These are phyloP conservation scores for Proteles cristata DNA, from an alignment of 2,113 vertebrate species.

Conservation along the genomic window DNA sequence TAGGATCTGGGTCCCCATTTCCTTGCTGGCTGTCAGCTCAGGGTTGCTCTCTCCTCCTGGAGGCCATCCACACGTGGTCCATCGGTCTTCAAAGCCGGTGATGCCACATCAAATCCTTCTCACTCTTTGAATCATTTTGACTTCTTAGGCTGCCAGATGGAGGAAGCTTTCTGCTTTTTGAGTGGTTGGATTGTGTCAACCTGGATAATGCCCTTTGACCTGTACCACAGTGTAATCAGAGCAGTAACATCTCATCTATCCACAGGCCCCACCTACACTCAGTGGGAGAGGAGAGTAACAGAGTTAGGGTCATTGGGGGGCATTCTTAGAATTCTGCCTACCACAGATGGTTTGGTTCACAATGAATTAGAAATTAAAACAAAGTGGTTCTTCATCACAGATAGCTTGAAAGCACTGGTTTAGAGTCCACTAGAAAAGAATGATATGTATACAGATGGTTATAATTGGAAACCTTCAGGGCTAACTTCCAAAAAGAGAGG, in stretches of 20 bases:
- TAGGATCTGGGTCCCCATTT: not conserved
- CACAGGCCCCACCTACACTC: not conserved
- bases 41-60: not conserved
- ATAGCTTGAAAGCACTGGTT: constrained; percentile 15
- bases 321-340: not conserved
- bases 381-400: not conserved
- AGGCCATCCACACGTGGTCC: not conserved
- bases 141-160: not conserved
- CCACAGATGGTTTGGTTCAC: not conserved
- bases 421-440: not conserved
- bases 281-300: not conserved
- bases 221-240: not conserved
- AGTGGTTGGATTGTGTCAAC: not conserved
- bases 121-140: not conserved
- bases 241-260: not conserved
- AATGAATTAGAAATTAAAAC: constrained; percentile 17
- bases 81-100: not conserved
- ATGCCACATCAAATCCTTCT: not conserved
- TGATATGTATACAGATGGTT: not conserved
- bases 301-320: not conserved
- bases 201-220: not conserved
- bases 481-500: not conserved
- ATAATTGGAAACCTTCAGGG: not conserved
- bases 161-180: not conserved
- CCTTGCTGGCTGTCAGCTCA: not conserved